Conservation (phyloP, 2,888 invertebrate species). For the Hyles lineata region DNA sequence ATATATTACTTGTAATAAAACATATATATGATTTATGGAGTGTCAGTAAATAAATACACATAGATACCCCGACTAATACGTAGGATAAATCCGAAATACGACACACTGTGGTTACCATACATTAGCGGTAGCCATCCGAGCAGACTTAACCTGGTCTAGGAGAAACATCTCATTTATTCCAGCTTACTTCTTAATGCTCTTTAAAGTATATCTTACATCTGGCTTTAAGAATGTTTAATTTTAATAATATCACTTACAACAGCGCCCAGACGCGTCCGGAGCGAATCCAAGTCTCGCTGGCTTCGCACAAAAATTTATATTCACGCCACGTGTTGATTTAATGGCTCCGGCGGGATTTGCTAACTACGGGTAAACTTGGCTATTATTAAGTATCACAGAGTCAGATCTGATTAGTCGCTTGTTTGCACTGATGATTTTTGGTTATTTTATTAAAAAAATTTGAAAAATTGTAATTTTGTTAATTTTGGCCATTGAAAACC, state of each 20-base stretch:
- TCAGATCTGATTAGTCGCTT: conserved; percentile 2
- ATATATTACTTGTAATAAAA: too few relatives aligned
- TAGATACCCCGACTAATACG: too few relatives aligned
- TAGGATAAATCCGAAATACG: too few relatives aligned
- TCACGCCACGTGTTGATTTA: conserved; percentile 18
- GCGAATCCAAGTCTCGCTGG: not conserved
- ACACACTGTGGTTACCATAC: too few relatives aligned
- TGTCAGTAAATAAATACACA: too few relatives aligned
- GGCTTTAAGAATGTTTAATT: not conserved
- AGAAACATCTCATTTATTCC: too few relatives aligned
- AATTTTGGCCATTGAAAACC: too few relatives aligned
- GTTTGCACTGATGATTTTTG: conserved; percentile 1
- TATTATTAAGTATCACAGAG: conserved; percentile 22
- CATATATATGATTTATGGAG: too few relatives aligned
- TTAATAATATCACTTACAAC: not conserved
- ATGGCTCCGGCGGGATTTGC: conserved; percentile 8
- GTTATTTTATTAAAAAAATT: not conserved
- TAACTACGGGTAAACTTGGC: conserved; percentile 20
- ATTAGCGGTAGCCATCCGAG: too few relatives aligned
- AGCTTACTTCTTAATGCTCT: too few relatives aligned
- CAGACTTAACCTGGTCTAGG: too few relatives aligned
- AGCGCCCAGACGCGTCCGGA: not conserved
- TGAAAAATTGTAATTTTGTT: not conserved
- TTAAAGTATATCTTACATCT: not conserved
- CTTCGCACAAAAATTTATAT: conserved; percentile 13